Conservation (phyloP, 2,888 invertebrate genomes). For the Sepioteuthis lessoniana region DNA sequence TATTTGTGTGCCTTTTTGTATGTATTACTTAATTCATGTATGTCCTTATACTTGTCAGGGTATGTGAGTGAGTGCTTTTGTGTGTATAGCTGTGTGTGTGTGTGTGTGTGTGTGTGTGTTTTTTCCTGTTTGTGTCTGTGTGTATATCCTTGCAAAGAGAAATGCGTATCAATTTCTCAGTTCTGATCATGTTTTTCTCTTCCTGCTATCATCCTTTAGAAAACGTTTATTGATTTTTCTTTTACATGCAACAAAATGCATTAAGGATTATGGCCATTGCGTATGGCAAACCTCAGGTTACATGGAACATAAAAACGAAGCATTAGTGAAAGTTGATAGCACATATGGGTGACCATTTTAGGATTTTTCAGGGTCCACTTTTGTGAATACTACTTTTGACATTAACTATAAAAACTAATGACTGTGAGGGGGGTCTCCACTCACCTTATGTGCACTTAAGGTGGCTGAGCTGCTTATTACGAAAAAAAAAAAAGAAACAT, state of each 20-base stretch:
- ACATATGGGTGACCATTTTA: no score
- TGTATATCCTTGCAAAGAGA: background rate
- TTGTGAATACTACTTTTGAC: no score
- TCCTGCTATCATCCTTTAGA: background rate
- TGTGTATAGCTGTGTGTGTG: background rate
- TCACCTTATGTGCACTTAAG: no score
- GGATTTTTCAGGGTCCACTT: no score
- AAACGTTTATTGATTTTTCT: background rate
- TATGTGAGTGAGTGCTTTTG: background rate
- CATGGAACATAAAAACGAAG: no score
- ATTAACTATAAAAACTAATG: no score
- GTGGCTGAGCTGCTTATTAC: no score
- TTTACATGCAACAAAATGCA: constrained; percentile 11
- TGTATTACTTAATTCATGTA: background rate
- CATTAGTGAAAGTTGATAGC: no score
- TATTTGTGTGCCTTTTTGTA: background rate
- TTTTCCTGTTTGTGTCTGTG: background rate
- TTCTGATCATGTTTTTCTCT: background rate
- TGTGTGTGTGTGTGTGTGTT: background rate
- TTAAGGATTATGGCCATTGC: background rate
- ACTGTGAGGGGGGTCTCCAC: no score
- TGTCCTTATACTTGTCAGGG: background rate
- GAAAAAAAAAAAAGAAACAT: no score
- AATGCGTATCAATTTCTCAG: background rate
- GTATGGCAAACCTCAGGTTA: no score